Percentiles rank a stretch among this genome's conserved stretches.
These are phyloP conservation scores for Himalopsyche phryganea DNA, from an alignment of 1,140 invertebrate species.

Conservation along the genomic window DNA sequence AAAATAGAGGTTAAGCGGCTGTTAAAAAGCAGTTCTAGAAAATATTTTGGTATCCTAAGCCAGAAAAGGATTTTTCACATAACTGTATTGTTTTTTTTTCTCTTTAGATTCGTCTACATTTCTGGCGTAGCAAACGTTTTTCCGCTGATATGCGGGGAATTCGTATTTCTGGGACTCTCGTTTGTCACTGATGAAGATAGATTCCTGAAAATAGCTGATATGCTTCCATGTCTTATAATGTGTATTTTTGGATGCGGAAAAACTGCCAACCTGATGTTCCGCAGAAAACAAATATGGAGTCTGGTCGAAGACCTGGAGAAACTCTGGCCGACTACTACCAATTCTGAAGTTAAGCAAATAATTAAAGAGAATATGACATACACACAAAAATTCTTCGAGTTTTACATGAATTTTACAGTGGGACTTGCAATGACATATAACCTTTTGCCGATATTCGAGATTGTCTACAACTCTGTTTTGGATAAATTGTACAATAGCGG, in stretches of 20 bases:
- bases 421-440: slow-evolving; percentile 4
- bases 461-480: neutral
- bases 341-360: neutral
- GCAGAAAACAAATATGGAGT: neutral
- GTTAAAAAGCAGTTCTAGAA: too few relatives aligned
- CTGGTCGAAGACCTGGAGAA: slow-evolving; percentile 10
- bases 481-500: neutral
- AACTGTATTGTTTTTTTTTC: too few relatives aligned
- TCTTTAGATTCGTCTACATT: too few relatives aligned
- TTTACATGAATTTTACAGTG: slow-evolving; percentile 13
- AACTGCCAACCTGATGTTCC: neutral
- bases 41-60: too few relatives aligned
- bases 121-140: too few relatives aligned
- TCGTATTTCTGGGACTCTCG: too few relatives aligned
- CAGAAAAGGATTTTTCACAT: too few relatives aligned
- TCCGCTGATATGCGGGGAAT: too few relatives aligned
- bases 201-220: neutral
- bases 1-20: too few relatives aligned
- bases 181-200: too few relatives aligned
- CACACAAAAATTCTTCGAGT: slow-evolving; percentile 8
- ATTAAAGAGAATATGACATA: neutral
- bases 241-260: neutral
- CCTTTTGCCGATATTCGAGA: slow-evolving; percentile 9
- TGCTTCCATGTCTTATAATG: slow-evolving; percentile 12
- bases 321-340: slow-evolving; percentile 11